These are phyloP conservation scores for Ennomos quercinarius DNA, from an alignment of 2,888 invertebrate species.

Conservation along the genomic window DNA sequence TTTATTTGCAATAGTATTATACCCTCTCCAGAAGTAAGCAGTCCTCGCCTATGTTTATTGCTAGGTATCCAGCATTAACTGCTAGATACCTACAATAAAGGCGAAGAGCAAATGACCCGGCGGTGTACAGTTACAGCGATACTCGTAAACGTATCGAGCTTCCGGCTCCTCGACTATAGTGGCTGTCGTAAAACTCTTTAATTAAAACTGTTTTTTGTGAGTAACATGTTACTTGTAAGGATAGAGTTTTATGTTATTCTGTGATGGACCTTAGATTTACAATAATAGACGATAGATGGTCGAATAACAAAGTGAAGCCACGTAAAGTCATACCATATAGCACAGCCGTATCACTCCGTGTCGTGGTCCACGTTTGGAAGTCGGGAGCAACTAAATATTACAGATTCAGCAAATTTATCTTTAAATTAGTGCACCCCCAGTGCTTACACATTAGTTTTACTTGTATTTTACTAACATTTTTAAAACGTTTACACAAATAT, in stretches of 20 bases:
- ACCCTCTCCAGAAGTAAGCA: conserved; percentile 1
- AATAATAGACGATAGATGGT: no score
- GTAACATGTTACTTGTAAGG: conserved; percentile 1
- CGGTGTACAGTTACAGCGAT: conserved; percentile 23
- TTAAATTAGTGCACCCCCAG: no score
- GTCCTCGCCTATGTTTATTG: conserved; percentile 15
- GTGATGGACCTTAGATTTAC: not conserved
- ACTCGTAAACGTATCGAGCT: conserved; percentile 35
- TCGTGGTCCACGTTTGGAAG: no score
- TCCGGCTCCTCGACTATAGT: conserved; percentile 18
- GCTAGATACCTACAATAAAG: conserved; percentile 37
- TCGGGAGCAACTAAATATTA: no score
- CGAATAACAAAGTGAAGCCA: no score
- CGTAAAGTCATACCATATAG: no score
- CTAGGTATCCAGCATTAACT: conserved; percentile 37
- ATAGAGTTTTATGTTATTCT: not conserved
- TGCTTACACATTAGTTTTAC: no score
- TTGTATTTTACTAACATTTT: no score
- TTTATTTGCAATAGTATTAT: no score
- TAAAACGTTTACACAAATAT: no score
- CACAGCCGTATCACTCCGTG: no score
- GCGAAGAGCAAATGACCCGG: conserved; percentile 36
- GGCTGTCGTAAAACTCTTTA: conserved; percentile 26
- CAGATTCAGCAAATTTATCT: no score
- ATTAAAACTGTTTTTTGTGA: conserved; percentile 19